A percentile compares a stretch with the other conserved stretches of the same genome.
phyloP scores from a whole-genome alignment of 1,140 invertebrate species.

The Drosophila pachea region DNA sequence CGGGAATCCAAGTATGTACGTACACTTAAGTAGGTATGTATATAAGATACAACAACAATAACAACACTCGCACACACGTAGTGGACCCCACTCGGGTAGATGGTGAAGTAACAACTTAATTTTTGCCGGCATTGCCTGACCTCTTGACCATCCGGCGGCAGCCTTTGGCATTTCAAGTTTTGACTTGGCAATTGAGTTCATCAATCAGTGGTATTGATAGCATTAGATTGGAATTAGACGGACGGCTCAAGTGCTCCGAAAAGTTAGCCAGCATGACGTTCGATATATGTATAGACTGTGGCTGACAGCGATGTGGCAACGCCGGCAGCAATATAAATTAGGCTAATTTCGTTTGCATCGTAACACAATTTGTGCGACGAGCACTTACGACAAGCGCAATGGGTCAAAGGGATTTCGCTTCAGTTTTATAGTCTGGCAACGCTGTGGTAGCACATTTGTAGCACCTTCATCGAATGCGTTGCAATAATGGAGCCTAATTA shows the following conservation, averaged over 20 bases:
- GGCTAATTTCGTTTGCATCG: too few species aligned
- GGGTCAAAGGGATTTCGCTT: background rate
- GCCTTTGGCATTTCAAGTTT: constrained; percentile 8
- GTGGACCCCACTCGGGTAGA: too few species aligned
- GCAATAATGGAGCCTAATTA: background rate
- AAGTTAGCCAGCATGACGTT: background rate
- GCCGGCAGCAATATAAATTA: background rate
- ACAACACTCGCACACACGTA: too few species aligned
- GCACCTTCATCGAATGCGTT: background rate
- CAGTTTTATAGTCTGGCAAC: too few species aligned
- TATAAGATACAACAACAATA: constrained; percentile 21
- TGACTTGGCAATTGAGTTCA: constrained; percentile 18
- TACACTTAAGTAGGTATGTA: constrained; percentile 31
- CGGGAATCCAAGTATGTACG: constrained; percentile 38
- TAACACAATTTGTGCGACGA: too few species aligned
- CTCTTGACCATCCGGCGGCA: constrained; percentile 25
- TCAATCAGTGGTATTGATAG: constrained; percentile 16
- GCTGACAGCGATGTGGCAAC: background rate
- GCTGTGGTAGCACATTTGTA: background rate
- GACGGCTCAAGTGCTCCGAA: too few species aligned
- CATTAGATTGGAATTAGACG: constrained; percentile 3
- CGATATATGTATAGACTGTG: too few species aligned
- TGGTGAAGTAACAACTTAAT: constrained; percentile 75
- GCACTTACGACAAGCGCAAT: too few species aligned
- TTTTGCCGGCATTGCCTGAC: constrained; percentile 50